A percentile compares a stretch with the other conserved stretches of the same genome.
These are phyloP conservation scores for Diplodus puntazzo DNA, from an alignment of 2,797 vertebrate genomes.

Conservation along the genomic window DNA sequence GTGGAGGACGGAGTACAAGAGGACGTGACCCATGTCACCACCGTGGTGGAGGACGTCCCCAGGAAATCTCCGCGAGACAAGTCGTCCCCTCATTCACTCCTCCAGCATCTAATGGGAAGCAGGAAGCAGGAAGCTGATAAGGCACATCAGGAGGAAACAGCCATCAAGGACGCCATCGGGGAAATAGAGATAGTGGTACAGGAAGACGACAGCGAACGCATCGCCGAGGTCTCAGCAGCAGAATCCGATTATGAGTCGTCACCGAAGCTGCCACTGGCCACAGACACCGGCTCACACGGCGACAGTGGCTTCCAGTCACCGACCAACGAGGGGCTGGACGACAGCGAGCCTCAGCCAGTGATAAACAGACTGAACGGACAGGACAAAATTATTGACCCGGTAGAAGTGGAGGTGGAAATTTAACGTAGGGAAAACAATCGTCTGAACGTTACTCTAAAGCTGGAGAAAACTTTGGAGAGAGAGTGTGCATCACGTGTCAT, in stretches of 20 bases:
- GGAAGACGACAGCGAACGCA: constrained; percentile 55
- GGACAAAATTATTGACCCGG: constrained; percentile 53
- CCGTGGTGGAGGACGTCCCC: constrained; percentile 47
- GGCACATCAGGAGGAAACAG: constrained; percentile 45
- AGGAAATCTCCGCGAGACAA: constrained; percentile 54
- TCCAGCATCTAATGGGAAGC: constrained; percentile 58
- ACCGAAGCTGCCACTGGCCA: background rate
- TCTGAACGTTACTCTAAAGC: constrained; percentile 64
- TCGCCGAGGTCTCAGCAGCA: constrained; percentile 20
- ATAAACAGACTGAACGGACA: constrained; percentile 50
- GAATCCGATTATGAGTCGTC: constrained; percentile 51
- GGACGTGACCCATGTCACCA: constrained; percentile 63
- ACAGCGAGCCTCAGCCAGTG: constrained; percentile 28
- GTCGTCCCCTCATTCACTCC: constrained; percentile 51
- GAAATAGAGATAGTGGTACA: constrained; percentile 67
- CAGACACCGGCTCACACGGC: constrained; percentile 43
- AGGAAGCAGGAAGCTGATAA: constrained; percentile 36
- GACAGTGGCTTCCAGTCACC: constrained; percentile 78
- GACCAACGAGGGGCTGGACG: constrained; percentile 54
- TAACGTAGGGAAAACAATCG: constrained; percentile 53
- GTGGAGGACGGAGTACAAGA: constrained; percentile 72
- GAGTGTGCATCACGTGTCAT: background rate
- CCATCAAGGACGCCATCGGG: constrained; percentile 57
- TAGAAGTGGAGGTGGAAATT: constrained; percentile 64
- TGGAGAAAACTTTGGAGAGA: constrained; percentile 40